These are phyloP conservation scores for Frankliniella intonsa DNA, from an alignment of 2,888 invertebrate genomes.

Conservation along the genomic window DNA sequence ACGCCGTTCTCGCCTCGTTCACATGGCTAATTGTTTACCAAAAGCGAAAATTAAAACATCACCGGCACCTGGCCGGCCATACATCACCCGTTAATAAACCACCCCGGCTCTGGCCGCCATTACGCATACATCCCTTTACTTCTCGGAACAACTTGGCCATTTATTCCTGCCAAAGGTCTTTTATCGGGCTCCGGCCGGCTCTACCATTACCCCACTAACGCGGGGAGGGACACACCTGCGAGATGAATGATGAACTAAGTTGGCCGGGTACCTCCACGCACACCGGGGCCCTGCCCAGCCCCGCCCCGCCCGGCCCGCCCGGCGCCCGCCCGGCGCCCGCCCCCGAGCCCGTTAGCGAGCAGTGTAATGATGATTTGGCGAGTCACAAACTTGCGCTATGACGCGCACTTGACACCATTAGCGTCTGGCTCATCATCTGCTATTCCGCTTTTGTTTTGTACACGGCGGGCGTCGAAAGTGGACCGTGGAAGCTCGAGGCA, in stretches of 20 bases:
- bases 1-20: no score
- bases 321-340: neutral
- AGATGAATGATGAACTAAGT: constrained; percentile 20
- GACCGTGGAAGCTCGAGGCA: neutral
- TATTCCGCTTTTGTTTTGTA: neutral
- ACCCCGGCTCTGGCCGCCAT: neutral
- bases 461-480: neutral
- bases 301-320: neutral
- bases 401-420: neutral
- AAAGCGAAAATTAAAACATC: neutral
- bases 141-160: neutral
- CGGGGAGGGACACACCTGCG: neutral
- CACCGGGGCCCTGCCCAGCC: neutral
- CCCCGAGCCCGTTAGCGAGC: neutral
- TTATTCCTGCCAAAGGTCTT: neutral
- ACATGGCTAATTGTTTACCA: no score
- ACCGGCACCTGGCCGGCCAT: neutral
- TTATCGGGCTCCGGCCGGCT: neutral
- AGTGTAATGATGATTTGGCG: neutral
- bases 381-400: neutral
- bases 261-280: neutral
- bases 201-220: constrained; percentile 6
- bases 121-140: neutral
- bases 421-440: neutral
- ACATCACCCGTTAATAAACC: constrained; percentile 3